Evolutionary conservation across 2,888 invertebrate genomes (phyloP).

Genomic region (Amphimallon solstitiale): DNA sequence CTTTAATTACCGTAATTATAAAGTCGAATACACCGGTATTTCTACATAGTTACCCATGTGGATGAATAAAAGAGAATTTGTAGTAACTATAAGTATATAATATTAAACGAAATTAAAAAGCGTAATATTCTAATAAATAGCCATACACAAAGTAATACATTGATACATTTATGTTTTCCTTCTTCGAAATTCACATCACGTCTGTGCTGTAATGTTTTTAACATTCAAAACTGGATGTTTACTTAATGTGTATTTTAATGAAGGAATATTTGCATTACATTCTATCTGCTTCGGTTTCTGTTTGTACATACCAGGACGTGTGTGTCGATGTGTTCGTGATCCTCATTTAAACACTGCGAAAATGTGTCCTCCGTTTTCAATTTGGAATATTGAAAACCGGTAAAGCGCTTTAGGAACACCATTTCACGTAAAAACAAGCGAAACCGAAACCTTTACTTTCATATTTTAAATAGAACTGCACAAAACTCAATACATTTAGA

Average conservation of each 20-base stretch:
- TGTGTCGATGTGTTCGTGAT: slow-evolving; percentile 30
- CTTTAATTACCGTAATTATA: too few relatives aligned
- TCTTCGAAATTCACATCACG: too few relatives aligned
- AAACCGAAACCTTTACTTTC: slow-evolving; percentile 32
- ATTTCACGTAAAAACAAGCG: slow-evolving; percentile 7
- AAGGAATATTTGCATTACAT: not conserved
- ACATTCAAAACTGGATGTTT: slow-evolving; percentile 1
- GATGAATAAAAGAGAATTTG: too few relatives aligned
- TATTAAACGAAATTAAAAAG: too few relatives aligned
- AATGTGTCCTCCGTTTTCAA: slow-evolving; percentile 30
- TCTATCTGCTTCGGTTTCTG: not conserved
- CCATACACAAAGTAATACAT: too few relatives aligned
- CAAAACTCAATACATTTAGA: slow-evolving; percentile 18
- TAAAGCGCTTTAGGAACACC: slow-evolving; percentile 27
- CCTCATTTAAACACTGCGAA: slow-evolving; percentile 30
- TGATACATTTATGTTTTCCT: too few relatives aligned
- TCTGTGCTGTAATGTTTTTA: too few relatives aligned
- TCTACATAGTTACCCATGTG: too few relatives aligned
- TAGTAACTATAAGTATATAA: too few relatives aligned
- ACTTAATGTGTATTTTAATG: not conserved
- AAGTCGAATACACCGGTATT: too few relatives aligned
- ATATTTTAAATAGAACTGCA: slow-evolving; percentile 34
- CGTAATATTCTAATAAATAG: too few relatives aligned
- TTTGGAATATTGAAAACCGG: slow-evolving; percentile 23
- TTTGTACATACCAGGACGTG: slow-evolving; percentile 29